These are phyloP conservation scores for Marasmarcha lunaedactyla DNA, from an alignment of 2,888 invertebrate species.

Conservation along the genomic window DNA sequence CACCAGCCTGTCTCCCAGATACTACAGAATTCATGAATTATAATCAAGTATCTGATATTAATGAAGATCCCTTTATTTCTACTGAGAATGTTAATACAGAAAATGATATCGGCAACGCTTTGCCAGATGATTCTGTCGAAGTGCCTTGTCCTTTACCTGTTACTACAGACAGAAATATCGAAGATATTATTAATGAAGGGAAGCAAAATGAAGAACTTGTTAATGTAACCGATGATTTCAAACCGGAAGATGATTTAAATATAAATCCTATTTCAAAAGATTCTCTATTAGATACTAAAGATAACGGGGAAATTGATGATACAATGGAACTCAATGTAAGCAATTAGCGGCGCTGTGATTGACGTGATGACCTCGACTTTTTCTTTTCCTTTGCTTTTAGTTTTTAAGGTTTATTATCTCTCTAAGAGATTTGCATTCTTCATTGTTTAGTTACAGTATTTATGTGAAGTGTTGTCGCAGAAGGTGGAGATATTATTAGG, in stretches of 20 bases:
- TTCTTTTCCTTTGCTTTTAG: too few relatives aligned
- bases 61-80: conserved; percentile 26
- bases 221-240: conserved; percentile 24
- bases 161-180: conserved; percentile 4
- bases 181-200: conserved; percentile 9
- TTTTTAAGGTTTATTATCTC: too few relatives aligned
- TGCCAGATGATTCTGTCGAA: conserved; percentile 11
- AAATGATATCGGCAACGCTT: conserved; percentile 11
- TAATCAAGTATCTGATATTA: conserved; percentile 16
- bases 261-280: conserved; percentile 1
- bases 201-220: conserved; percentile 13
- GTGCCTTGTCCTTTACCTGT: conserved; percentile 7
- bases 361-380: too few relatives aligned
- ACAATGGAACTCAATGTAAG: too few relatives aligned
- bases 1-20: conserved; percentile 22
- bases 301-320: too few relatives aligned
- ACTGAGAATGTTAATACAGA: conserved; percentile 14
- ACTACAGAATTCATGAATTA: conserved; percentile 15
- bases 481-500: too few relatives aligned
- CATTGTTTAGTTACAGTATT: too few relatives aligned
- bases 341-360: too few relatives aligned
- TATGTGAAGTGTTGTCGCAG: too few relatives aligned
- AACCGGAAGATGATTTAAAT: conserved; percentile 2
- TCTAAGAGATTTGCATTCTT: too few relatives aligned
- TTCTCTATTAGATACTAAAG: too few relatives aligned